Evolutionary conservation across 2,888 invertebrate genomes (phyloP), one percentile per base, ranked within the genome.

Genomic region (Quadriops clusia): DNA sequence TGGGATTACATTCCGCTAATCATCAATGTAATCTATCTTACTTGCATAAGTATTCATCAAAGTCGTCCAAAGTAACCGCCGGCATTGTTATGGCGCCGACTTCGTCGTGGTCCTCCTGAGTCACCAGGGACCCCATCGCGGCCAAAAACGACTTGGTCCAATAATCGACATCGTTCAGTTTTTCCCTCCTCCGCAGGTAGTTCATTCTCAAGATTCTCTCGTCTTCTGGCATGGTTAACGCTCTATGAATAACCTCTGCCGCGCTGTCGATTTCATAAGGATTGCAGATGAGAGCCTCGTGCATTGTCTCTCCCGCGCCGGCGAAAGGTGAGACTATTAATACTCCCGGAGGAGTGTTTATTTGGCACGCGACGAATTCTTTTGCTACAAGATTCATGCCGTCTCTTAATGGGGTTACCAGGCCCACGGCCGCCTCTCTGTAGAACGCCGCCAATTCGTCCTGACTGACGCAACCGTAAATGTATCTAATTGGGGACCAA

Each of bases 321-420:
- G 90, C 89, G 53, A 90, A 90, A 0, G 89, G 89, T 0, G 89
- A 89, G 5, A 90, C 77, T 28, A 90, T 82, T 18, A 90, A 61
- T 1, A 90, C 89, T 3, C 90, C 90, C 3, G 60, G 86, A 0
- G 82, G 77, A 13, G 72, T 72, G 48, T 86, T 86, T 17, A 87
- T 86, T 60, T 90, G 87, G 50, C 89, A 89, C 2, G 90, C 90
- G 1, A 89, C 89, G 53, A 86, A 90, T 57, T 90, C 90, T 55
- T 90, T 90, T 5, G 89, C 89, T 0, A 90, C 89, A 30, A 90
- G 67, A 60, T 90, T 90, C 89, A 90, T 90, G 28, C 86, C 87
- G 49, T 89, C 89, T 30, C 90, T 66, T 3, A 90, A 58, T 0
- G 90, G 90, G 0, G 89, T 89, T 1, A 90, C 87, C 21, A 90